phyloP scores from a whole-genome alignment of 2,113 vertebrate genomes.

The Proterorhinus semilunaris region DNA sequence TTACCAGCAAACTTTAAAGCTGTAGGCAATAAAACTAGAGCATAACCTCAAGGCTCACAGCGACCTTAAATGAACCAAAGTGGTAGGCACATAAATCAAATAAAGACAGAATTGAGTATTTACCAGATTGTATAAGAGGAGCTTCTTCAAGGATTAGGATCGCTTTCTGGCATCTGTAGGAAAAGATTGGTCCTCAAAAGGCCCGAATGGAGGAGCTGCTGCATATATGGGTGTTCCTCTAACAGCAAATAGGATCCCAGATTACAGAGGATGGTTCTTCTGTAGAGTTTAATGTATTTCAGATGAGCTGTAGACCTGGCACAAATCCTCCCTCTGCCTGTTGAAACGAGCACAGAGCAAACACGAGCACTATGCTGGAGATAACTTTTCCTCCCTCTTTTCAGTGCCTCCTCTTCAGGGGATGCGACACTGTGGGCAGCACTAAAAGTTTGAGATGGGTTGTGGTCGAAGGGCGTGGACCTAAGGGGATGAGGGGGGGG shows the following conservation, averaged over 20 bases:
- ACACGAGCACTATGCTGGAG: slow-evolving; percentile 18
- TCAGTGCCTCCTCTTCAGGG: slow-evolving; percentile 58
- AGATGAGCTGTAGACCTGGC: slow-evolving; percentile 61
- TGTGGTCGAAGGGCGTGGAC: slow-evolving; percentile 58
- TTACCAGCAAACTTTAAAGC: background rate
- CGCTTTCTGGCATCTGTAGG: slow-evolving; percentile 36
- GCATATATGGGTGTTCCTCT: slow-evolving; percentile 59
- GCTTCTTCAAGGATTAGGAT: slow-evolving; percentile 28
- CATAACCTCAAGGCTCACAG: background rate
- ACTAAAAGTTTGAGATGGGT: slow-evolving; percentile 57
- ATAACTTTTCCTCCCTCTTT: slow-evolving; percentile 24
- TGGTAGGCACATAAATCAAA: background rate
- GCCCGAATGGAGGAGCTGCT: slow-evolving; percentile 53
- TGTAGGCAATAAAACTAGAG: background rate
- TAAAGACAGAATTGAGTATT: slow-evolving; percentile 32
- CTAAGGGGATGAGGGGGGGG: slow-evolving; percentile 21
- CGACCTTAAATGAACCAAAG: background rate
- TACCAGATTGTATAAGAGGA: slow-evolving; percentile 44
- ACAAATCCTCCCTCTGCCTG: slow-evolving; percentile 22
- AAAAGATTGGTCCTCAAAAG: slow-evolving; percentile 62
- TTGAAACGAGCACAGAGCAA: slow-evolving; percentile 36
- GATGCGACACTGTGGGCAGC: slow-evolving; percentile 57
- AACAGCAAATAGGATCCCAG: slow-evolving; percentile 48
- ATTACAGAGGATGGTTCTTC: slow-evolving; percentile 52
- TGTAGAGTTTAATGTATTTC: slow-evolving; percentile 63